phyloP scores from a whole-genome alignment of 2,797 vertebrate species.

The Chloroceryle inda region DNA sequence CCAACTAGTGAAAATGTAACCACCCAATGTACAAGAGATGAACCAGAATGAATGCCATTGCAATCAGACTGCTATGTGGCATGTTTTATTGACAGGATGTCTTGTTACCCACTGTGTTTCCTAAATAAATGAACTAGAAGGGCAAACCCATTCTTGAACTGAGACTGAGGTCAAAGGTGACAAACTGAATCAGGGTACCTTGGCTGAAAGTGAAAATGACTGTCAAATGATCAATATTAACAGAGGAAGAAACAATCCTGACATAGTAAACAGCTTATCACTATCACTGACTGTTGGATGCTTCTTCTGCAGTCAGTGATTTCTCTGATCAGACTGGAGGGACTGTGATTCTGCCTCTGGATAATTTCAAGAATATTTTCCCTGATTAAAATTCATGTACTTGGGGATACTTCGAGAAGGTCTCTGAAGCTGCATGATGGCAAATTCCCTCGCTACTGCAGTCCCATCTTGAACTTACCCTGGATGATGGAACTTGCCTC shows the following conservation, averaged over 20 bases:
- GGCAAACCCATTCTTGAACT: not conserved
- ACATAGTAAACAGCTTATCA: not conserved
- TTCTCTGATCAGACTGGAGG: not conserved
- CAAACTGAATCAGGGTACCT: not conserved
- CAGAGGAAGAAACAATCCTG: not conserved
- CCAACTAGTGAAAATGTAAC: fast-evolving
- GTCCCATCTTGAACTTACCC: not conserved
- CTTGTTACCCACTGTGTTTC: not conserved
- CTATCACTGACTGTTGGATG: not conserved
- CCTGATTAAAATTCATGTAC: not conserved
- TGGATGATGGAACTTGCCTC: not conserved
- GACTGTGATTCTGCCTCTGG: not conserved
- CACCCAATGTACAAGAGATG: not conserved
- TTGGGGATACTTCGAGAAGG: not conserved
- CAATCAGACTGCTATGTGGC: not conserved
- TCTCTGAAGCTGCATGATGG: not conserved
- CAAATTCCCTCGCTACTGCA: not conserved
- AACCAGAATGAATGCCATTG: not conserved
- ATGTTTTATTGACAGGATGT: not conserved
- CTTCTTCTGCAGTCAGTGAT: not conserved
- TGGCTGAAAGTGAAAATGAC: not conserved
- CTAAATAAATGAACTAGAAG: not conserved
- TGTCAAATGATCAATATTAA: not conserved
- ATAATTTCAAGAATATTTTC: not conserved
- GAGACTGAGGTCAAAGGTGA: not conserved